phyloP scores from a whole-genome alignment of 92 coral and sea anemone genomes.

The Phenganax marumi region DNA sequence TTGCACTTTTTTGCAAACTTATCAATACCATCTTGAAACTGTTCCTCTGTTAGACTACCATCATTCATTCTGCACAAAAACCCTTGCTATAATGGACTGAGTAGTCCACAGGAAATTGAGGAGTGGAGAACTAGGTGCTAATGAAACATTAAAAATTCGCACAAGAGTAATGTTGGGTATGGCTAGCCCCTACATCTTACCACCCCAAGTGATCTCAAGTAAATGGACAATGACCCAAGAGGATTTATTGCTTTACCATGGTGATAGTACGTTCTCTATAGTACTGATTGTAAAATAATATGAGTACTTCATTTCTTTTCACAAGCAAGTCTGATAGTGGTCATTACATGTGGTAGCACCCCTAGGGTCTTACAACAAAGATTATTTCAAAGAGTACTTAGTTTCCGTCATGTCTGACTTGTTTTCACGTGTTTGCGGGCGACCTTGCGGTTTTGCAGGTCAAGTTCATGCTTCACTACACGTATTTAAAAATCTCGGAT shows the following conservation, averaged over 20 bases:
- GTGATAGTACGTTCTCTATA: no score
- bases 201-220: no score
- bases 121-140: neutral
- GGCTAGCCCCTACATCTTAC: no score
- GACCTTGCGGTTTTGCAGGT: conserved; percentile 43
- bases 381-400: neutral
- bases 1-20: conserved; percentile 61
- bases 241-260: no score
- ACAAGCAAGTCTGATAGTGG: conserved; percentile 19
- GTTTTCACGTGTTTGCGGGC: conserved; percentile 25
- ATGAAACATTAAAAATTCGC: no score
- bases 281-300: no score
- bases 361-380: conserved; percentile 12
- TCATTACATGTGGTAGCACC: conserved; percentile 20
- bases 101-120: neutral
- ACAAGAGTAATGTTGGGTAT: no score
- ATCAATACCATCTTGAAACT: conserved; percentile 59
- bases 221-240: no score
- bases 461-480: conserved; percentile 9
- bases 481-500: conserved; percentile 10
- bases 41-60: conserved; percentile 60
- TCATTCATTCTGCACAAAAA: conserved; percentile 38
- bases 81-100: neutral
- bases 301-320: neutral
- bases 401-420: conserved; percentile 2